phyloP scores from a whole-genome alignment of 2,888 invertebrate species.

The Parochlus steinenii region DNA sequence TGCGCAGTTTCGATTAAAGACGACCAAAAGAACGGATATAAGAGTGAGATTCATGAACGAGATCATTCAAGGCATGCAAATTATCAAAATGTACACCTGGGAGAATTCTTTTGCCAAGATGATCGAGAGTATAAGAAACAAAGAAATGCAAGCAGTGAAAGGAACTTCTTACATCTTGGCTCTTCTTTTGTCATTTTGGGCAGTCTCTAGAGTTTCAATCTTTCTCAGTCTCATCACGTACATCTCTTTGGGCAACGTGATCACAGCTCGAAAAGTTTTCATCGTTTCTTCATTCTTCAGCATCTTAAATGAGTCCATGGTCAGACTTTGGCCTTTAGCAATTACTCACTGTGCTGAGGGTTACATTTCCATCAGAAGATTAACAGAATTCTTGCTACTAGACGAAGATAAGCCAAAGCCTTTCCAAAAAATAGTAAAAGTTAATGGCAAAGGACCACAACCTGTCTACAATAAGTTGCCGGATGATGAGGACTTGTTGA shows the following conservation, averaged over 20 bases:
- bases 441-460: too few relatives aligned
- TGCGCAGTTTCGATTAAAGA: constrained; percentile 45
- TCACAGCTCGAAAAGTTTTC: constrained; percentile 62
- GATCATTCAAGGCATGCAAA: constrained; percentile 64
- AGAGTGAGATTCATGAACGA: constrained; percentile 81
- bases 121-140: constrained; percentile 53
- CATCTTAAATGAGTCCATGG: constrained; percentile 58
- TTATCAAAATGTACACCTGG: constrained; percentile 84
- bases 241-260: constrained; percentile 41
- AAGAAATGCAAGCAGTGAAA: constrained; percentile 50
- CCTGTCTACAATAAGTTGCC: too few relatives aligned
- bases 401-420: constrained; percentile 18
- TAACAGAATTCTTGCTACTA: constrained; percentile 44
- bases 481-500: too few relatives aligned
- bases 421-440: constrained; percentile 15
- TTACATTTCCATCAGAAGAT: constrained; percentile 51
- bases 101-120: constrained; percentile 61
- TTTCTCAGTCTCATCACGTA: constrained; percentile 57
- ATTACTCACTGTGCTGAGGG: constrained; percentile 63
- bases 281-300: constrained; percentile 69
- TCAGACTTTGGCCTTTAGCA: constrained; percentile 59
- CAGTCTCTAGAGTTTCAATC: constrained; percentile 63
- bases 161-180: constrained; percentile 51
- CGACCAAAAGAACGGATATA: constrained; percentile 67
- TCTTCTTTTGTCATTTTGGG: constrained; percentile 51